Conservation (phyloP, 2,797 vertebrate species). For the Urophycis tenuis region DNA sequence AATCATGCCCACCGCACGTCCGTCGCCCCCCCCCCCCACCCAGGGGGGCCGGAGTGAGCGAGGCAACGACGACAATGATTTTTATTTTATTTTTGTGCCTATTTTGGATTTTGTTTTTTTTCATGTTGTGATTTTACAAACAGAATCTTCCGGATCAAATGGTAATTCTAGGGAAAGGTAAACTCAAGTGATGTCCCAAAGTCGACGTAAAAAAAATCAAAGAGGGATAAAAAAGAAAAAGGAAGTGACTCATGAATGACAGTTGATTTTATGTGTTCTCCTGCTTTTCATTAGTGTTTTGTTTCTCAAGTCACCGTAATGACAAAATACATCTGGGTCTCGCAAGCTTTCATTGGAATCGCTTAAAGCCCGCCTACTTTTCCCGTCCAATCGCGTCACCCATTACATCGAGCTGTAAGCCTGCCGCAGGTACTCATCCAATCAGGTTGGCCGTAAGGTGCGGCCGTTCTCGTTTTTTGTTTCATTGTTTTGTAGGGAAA, state of each 20-base stretch:
- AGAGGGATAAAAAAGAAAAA: background rate
- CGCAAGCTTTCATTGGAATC: background rate
- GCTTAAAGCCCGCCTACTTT: constrained; percentile 58
- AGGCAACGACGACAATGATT: background rate
- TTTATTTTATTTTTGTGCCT: constrained; percentile 22
- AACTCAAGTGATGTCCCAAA: background rate
- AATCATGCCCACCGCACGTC: background rate
- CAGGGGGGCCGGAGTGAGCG: background rate
- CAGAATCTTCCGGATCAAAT: constrained; percentile 23
- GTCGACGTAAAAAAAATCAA: background rate
- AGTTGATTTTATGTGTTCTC: background rate
- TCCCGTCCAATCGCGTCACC: constrained; percentile 43
- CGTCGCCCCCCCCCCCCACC: background rate
- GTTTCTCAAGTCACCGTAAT: background rate
- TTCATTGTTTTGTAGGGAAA: constrained; percentile 42
- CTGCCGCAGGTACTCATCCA: constrained; percentile 74
- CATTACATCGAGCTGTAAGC: constrained; percentile 58
- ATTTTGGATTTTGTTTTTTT: constrained; percentile 25
- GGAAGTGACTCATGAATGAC: background rate
- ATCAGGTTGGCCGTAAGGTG: constrained; percentile 59
- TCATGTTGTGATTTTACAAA: constrained; percentile 27
- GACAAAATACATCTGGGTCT: constrained; percentile 55
- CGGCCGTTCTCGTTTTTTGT: constrained; percentile 46
- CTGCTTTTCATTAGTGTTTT: background rate
- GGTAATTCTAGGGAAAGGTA: constrained; percentile 35